A percentile compares a stretch with the other conserved stretches of the same genome.
These are phyloP conservation scores for Nudaria mundana DNA, from an alignment of 2,888 invertebrate species.

Conservation along the genomic window DNA sequence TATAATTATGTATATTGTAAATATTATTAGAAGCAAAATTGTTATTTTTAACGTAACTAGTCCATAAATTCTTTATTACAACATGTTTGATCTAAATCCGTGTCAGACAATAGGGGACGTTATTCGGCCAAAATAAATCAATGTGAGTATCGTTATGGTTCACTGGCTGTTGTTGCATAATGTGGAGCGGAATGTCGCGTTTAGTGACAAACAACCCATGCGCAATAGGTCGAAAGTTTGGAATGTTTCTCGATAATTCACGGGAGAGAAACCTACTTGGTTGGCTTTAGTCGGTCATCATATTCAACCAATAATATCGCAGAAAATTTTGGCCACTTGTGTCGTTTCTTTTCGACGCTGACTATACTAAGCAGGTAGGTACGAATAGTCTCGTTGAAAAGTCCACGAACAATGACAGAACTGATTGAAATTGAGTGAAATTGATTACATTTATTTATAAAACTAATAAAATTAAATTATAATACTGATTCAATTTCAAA, in stretches of 20 bases:
- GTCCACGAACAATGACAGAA: not conserved
- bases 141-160: slow-evolving; percentile 26
- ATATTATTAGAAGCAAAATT: too few relatives aligned
- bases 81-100: slow-evolving; percentile 14
- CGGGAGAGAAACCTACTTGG: not conserved
- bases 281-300: not conserved
- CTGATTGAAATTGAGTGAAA: not conserved
- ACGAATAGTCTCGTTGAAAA: too few relatives aligned
- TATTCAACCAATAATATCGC: too few relatives aligned
- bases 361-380: too few relatives aligned
- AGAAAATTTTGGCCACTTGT: too few relatives aligned
- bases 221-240: not conserved
- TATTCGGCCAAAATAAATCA: slow-evolving; percentile 22
- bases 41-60: too few relatives aligned
- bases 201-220: slow-evolving; percentile 5
- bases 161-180: slow-evolving; percentile 26
- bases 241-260: not conserved
- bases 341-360: too few relatives aligned
- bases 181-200: slow-evolving; percentile 11
- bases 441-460: not conserved
- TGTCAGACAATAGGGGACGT: slow-evolving; percentile 22
- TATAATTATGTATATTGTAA: too few relatives aligned
- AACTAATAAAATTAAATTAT: not conserved
- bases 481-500: not conserved
- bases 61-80: slow-evolving; percentile 5